Percentiles rank a stretch among this genome's conserved stretches.
These are phyloP conservation scores for Tichodroma muraria DNA, from an alignment of 2,113 vertebrate genomes.

Conservation along the genomic window DNA sequence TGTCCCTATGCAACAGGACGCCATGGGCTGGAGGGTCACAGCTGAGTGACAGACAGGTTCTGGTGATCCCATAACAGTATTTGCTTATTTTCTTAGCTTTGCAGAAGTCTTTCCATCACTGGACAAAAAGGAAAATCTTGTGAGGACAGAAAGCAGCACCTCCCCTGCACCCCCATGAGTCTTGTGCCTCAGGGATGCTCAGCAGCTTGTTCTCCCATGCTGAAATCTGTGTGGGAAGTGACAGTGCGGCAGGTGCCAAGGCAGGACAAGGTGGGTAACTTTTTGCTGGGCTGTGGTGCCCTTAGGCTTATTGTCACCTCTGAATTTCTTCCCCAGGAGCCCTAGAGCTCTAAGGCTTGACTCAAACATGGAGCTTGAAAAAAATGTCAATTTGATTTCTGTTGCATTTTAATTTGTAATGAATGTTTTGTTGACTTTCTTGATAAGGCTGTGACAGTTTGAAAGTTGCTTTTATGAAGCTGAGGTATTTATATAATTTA, in stretches of 20 bases:
- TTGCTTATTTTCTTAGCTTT: not conserved
- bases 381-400: not conserved
- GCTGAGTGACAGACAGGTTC: not conserved
- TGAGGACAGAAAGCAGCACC: not conserved
- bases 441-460: constrained; percentile 5
- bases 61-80: not conserved
- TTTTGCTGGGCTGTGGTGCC: not conserved
- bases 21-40: not conserved
- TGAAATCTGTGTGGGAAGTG: constrained; percentile 1
- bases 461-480: constrained; percentile 10
- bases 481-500: not conserved
- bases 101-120: not conserved
- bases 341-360: not conserved
- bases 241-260: not conserved
- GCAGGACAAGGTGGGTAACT: not conserved
- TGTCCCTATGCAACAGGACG: not conserved
- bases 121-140: not conserved
- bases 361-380: not conserved
- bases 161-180: not conserved
- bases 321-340: not conserved
- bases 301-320: not conserved
- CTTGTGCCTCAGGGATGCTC: not conserved
- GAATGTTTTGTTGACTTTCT: constrained; percentile 29
- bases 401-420: constrained; percentile 45
- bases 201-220: not conserved